Conservation (phyloP, 1,140 invertebrate species). For the Drosophila chauvacae region DNA sequence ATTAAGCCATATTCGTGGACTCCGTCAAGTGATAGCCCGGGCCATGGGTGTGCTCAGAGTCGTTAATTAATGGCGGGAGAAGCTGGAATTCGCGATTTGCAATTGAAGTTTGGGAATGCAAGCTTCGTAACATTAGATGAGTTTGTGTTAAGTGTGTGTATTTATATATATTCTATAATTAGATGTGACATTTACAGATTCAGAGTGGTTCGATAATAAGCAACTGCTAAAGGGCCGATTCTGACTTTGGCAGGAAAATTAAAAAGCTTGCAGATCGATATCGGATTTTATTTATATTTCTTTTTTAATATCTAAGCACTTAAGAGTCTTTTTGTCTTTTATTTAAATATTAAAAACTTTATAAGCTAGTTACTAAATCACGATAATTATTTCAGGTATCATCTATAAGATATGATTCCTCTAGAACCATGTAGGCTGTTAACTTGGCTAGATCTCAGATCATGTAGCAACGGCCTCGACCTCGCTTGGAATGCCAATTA, state of each 20-base stretch:
- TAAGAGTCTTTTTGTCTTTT: no score
- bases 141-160: not conserved
- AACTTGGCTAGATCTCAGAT: slow-evolving; percentile 5
- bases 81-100: slow-evolving; percentile 12
- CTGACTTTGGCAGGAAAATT: not conserved
- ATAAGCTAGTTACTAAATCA: no score
- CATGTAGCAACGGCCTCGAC: slow-evolving; percentile 2
- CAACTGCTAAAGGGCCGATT: no score
- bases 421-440: not conserved
- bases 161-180: not conserved
- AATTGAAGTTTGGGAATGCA: slow-evolving; percentile 10
- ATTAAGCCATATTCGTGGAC: slow-evolving; percentile 32
- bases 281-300: no score
- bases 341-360: no score
- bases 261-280: no score
- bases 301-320: not conserved
- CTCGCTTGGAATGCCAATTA: slow-evolving; percentile 12
- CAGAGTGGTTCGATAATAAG: no score
- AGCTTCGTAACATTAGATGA: not conserved
- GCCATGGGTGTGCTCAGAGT: slow-evolving; percentile 12
- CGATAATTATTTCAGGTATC: not conserved
- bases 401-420: not conserved
- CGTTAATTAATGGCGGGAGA: slow-evolving; percentile 27
- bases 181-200: not conserved
- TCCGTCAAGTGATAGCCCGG: slow-evolving; percentile 2